Evolutionary conservation across 2,888 invertebrate species (phyloP).

Genomic region (Elaeidobius kamerunicus): DNA sequence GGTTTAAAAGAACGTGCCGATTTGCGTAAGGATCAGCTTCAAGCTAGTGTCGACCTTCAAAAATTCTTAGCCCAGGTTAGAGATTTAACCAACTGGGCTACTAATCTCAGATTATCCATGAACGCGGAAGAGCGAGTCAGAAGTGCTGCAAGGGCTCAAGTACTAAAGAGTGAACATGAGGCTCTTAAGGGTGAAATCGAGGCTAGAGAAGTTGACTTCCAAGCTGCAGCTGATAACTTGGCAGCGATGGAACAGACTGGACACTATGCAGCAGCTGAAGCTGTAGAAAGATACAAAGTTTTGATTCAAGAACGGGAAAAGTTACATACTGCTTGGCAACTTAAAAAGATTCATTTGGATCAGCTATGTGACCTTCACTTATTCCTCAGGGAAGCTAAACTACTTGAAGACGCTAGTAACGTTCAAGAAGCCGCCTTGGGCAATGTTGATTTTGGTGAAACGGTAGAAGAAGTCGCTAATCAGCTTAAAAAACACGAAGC

Average conservation of each 20-base stretch:
- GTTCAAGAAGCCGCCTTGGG: slow-evolving; percentile 80
- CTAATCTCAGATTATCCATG: slow-evolving; percentile 72
- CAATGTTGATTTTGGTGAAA: slow-evolving; percentile 67
- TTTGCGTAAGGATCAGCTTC: slow-evolving; percentile 73
- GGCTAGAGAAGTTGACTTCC: slow-evolving; percentile 79
- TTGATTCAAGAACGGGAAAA: slow-evolving; percentile 75
- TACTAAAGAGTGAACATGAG: slow-evolving; percentile 78
- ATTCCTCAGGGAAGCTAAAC: slow-evolving; percentile 91
- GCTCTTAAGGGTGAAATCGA: slow-evolving; percentile 82
- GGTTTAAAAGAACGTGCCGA: slow-evolving; percentile 80
- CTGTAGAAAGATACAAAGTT: slow-evolving; percentile 74
- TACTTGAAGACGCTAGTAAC: slow-evolving; percentile 83
- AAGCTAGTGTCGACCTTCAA: slow-evolving; percentile 86
- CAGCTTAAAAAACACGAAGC: slow-evolving; percentile 92
- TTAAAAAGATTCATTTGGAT: slow-evolving; percentile 83
- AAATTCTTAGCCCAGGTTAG: slow-evolving; percentile 81
- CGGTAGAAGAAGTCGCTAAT: slow-evolving; percentile 85
- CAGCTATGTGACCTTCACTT: slow-evolving; percentile 91
- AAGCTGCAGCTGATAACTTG: slow-evolving; percentile 70
- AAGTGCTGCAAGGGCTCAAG: slow-evolving; percentile 78
- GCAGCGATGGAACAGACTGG: slow-evolving; percentile 78
- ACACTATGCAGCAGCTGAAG: slow-evolving; percentile 77
- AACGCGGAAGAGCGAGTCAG: slow-evolving; percentile 78
- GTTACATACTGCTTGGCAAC: slow-evolving; percentile 82
- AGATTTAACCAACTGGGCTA: slow-evolving; percentile 87